These are phyloP conservation scores for Anthopleura xanthogrammica DNA, from an alignment of 92 coral and sea anemone genomes.

Conservation along the genomic window DNA sequence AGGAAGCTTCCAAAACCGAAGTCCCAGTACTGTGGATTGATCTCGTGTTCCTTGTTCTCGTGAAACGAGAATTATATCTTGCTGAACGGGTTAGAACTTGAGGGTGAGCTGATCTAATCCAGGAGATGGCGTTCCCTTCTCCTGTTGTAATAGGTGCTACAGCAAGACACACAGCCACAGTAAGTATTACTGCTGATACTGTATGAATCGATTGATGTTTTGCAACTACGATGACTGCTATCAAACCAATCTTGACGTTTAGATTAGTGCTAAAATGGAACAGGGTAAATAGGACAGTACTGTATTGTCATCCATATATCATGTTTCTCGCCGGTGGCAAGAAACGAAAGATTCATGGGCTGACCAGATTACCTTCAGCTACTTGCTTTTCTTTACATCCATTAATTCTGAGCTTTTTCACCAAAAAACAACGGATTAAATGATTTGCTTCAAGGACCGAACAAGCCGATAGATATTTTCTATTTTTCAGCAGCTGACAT, in stretches of 20 bases:
- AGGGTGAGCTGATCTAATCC: neutral
- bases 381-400: neutral
- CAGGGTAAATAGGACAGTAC: neutral
- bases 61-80: neutral
- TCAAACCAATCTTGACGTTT: neutral
- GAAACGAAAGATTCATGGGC: neutral
- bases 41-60: neutral
- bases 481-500: neutral
- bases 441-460: neutral
- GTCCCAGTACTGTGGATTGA: neutral
- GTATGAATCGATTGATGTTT: neutral
- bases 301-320: neutral
- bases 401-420: neutral
- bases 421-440: neutral
- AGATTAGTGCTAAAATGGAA: neutral
- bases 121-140: conserved; percentile 12
- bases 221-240: neutral
- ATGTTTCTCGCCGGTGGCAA: neutral
- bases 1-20: neutral
- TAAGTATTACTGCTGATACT: neutral
- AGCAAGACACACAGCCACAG: conserved; percentile 26
- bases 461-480: neutral
- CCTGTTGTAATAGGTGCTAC: conserved; percentile 10
- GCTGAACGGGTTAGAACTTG: neutral
- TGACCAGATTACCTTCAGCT: neutral